Base-by-base conservation (phyloP, 2,888 invertebrate genomes). In the Eupithecia exiguata region DNA sequence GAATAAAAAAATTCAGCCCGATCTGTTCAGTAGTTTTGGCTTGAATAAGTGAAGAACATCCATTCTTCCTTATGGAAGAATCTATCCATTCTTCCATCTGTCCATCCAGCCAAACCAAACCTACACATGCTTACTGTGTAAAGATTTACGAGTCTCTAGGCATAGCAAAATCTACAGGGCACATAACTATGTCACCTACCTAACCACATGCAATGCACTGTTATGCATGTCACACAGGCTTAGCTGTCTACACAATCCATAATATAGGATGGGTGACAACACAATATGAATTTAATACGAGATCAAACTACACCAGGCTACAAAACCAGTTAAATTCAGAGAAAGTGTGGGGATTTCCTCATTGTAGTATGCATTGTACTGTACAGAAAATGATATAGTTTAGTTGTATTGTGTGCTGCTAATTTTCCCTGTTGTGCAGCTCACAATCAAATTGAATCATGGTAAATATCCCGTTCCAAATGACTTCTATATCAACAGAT, bases 311-410 rank as follows among this genome's bases (percentile, higher is more conserved):
- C 18, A n/a, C n/a, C n/a, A 12, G 67, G 12, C 40, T 14, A 46
- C 63, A 65, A 70, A 70, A 49, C 70, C 70, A 21, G 70, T 70
- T 70, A 63, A 38, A 38, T 62, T 43, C 25, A 66, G 71, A 14
- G 71, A 53, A 66, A 71, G 66, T 65, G 71, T 71, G 66, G 58
- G 66, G 49, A 70, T 70, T 68, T 68, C 38, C 68, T 68, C 62
- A 72, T 38, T 43, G 61, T 61, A 58, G 10, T 36, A 10, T 36
- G 16, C n/a, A 66, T 66, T 66, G 40, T 40, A 40, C 43, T 49
- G 38, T 36, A 65, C 25, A 16, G 30, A 12, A 21, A 38, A 58
- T 62, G 18, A 38, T 30, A 69, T 25, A 69, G 43, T 30, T 10
- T 14, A 43, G 43, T 35, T 14, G 38, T 16, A 61, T 69, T 61